These are phyloP conservation scores for Melanotus villosus DNA, from an alignment of 2,888 invertebrate genomes.

Conservation along the genomic window DNA sequence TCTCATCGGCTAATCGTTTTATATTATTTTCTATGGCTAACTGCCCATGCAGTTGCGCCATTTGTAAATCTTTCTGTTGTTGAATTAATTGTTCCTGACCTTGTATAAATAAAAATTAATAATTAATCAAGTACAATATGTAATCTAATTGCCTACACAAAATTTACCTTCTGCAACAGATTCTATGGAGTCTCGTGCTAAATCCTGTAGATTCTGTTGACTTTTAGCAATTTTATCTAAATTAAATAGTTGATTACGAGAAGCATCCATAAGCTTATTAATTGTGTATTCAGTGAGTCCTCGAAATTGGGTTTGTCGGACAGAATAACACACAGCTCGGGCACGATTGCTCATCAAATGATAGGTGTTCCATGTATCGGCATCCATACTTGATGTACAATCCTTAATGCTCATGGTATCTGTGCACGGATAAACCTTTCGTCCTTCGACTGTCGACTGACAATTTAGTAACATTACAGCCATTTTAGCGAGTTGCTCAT, in stretches of 20 bases:
- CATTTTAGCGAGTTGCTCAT: conserved; percentile 77
- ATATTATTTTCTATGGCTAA: conserved; percentile 72
- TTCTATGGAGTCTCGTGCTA: conserved; percentile 61
- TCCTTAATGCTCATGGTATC: conserved; percentile 75
- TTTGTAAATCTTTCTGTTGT: conserved; percentile 71
- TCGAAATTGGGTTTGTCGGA: conserved; percentile 76
- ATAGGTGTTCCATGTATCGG: conserved; percentile 79
- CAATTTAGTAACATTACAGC: conserved; percentile 79
- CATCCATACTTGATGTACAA: conserved; percentile 77
- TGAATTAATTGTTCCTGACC: conserved; percentile 69
- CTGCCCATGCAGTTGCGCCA: conserved; percentile 69
- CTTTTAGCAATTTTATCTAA: conserved; percentile 60
- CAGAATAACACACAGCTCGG: conserved; percentile 77
- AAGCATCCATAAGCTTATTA: conserved; percentile 73
- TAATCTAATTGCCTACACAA: too few relatives aligned
- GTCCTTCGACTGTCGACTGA: conserved; percentile 75
- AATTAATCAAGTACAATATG: too few relatives aligned
- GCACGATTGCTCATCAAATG: conserved; percentile 78
- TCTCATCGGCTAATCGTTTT: conserved; percentile 72
- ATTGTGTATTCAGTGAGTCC: conserved; percentile 77
- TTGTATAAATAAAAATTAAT: conserved; percentile 43
- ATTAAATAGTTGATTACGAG: conserved; percentile 61
- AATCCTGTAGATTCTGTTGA: conserved; percentile 60
- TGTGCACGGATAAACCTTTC: conserved; percentile 74
- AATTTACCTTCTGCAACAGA: conserved; percentile 56